Evolutionary conservation across 2,888 invertebrate genomes (phyloP), one percentile per base, ranked within the genome.

Genomic region (Aradus depressus): DNA sequence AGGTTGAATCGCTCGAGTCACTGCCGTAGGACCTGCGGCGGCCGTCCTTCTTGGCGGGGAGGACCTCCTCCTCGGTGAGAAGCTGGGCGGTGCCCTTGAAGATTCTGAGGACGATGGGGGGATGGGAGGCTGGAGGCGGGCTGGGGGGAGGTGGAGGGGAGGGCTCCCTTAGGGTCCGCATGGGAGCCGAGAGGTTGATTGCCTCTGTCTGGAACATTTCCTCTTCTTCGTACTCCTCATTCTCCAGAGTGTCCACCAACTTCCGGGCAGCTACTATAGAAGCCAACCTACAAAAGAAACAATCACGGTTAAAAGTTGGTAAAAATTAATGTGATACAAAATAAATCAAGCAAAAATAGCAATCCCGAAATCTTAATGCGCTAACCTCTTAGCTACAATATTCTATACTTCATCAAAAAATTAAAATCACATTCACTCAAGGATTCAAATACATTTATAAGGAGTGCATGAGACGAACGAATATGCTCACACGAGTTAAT

Each of bases 91-190:
- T 78, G 12, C 77, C 81, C 70, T 88, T 84, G 59, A 87, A 88
- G 75, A 90, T 90, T 70, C 89, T 76, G 58, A 90, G 71, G 49
- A 89, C 88, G 64, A 90, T 90, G 21, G 89, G 89, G 38, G 88
- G 86, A 66, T 84, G 59, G 37, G 21, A 44, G 32, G 31, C 35
- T 12, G 39, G 53, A 22, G 44, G 56, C 31, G 44, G 54, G 43
- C 25, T 53, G 18, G 47, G 44, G 21, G 25, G 51, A 35, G 23
- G 38, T 4, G 45, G 35, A 26, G 45, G 18, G 14, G 35, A 31
- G 5, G 55, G 50, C 14, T 23, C 25, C 34, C 34, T 49, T 19
- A 50, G 35, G 1, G 43, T 43, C 12, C 18, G 25, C 18, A 48
- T 38, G n/a, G 54, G 53, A 4, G 54, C 41, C 10, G 58, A 52